phyloP scores from a whole-genome alignment of 2,888 invertebrate genomes.

The Mermis nigrescens region DNA sequence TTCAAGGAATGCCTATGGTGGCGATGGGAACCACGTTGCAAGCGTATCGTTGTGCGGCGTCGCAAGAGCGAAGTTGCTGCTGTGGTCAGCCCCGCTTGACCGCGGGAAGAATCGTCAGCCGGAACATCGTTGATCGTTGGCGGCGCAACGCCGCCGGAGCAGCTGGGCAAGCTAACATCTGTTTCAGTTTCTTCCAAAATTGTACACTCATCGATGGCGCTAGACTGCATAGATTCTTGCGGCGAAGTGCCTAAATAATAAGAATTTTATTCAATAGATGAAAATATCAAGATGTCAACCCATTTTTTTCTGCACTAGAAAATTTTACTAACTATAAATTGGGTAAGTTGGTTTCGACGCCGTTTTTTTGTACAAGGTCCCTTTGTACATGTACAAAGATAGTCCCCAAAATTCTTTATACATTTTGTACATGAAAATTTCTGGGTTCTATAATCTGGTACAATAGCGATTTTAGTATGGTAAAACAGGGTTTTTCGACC shows the following conservation, averaged over 20 bases:
- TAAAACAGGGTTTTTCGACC: no score
- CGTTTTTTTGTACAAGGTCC: no score
- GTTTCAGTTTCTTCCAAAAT: slow-evolving; percentile 3
- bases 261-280: neutral
- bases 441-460: no score
- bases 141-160: neutral
- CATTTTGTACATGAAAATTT: no score
- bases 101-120: neutral
- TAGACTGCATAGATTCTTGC: slow-evolving; percentile 5
- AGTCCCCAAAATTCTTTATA: no score
- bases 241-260: neutral
- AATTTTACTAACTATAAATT: no score
- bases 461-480: no score
- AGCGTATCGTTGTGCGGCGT: neutral
- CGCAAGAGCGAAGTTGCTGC: neutral
- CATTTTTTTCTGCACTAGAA: no score
- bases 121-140: neutral
- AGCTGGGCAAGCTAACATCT: neutral
- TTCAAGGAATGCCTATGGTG: neutral
- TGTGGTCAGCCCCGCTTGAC: neutral
- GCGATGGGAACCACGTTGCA: neutral
- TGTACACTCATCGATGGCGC: slow-evolving; percentile 2
- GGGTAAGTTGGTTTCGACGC: no score
- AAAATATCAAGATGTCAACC: neutral
- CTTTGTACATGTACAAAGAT: no score